Base-by-base conservation (phyloP, 2,113 vertebrate species). In the Dipodomys spectabilis region DNA sequence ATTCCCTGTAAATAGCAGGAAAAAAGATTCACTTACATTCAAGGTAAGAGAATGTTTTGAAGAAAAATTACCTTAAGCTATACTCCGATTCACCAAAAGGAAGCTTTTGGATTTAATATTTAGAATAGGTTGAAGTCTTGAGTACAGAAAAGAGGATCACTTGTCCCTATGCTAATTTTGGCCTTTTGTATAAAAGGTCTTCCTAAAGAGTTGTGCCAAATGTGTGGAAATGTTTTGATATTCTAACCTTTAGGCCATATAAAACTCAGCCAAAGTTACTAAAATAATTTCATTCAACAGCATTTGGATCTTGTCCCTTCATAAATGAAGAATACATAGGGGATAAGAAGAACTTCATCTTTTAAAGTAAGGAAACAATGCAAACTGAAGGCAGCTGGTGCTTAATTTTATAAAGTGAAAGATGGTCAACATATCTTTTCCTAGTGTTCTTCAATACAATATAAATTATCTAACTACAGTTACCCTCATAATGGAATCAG, bases 81-180 rank as follows among this genome's bases (percentile, higher is more conserved):
- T 20, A 83, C 16, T 81, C 71, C 45, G 77, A 91, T 81, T 79
- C 49, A 45, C 60, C 72, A 97, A 79, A 97, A 2, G 57, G 86
- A 95, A 96, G 3, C 0, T 23, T 79, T 93, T 78, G 62, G 44
- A 45, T 92, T 93, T 74, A 88, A 92, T 88, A 94, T 96, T 91
- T 39, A 90, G 93, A 88, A 77, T 88, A 83, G 6, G 7, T 30
- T 2, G 65, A 86, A 12, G 72, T 15, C 23, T 74, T 81, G 32
- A 30, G 32, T 82, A 35, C 45, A 89, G 35, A 82, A 87, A 80
- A 89, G 18, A 89, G 27, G 81, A 90, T 69, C 79, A 12, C 57
- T 90, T 30, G 32, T 65, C 81, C 62, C 78, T 88, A 80, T 72
- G 82, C 77, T 96, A 97, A 97, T 97, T 97, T 75, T 96, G 86